These are phyloP conservation scores for Stylophora pistillata DNA, from an alignment of 64 coral and sea anemone genomes.

Conservation along the genomic window DNA sequence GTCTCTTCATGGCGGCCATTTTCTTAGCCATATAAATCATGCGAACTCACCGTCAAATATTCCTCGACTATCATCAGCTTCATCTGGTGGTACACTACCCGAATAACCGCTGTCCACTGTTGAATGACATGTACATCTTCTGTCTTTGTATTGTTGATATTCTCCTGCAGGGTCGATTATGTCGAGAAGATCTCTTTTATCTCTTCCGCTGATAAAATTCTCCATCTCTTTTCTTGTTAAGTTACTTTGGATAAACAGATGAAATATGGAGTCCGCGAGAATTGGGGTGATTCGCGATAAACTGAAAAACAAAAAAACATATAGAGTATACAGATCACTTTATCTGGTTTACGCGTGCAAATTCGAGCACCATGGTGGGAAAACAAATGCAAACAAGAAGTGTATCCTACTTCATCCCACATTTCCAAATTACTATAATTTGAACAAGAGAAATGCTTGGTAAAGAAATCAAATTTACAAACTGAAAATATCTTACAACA, in stretches of 20 bases:
- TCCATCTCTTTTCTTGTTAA: conserved; percentile 71
- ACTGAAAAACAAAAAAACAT: conserved; percentile 24
- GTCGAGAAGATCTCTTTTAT: conserved; percentile 52
- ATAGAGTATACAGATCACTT: not conserved
- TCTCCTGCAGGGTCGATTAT: conserved; percentile 40
- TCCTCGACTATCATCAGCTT: not conserved
- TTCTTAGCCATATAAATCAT: no score
- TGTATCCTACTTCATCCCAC: no score
- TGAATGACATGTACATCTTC: conserved; percentile 26
- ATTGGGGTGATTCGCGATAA: conserved; percentile 42
- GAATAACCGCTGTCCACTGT: conserved; percentile 59
- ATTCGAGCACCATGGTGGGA: not conserved
- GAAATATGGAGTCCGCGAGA: conserved; percentile 65
- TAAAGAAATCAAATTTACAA: no score
- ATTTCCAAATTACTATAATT: no score
- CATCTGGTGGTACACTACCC: conserved; percentile 12
- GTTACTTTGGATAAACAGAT: conserved; percentile 86
- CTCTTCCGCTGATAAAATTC: conserved; percentile 51
- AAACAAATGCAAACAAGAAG: not conserved
- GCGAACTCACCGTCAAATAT: not conserved
- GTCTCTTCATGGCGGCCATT: no score
- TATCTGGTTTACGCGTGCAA: not conserved
- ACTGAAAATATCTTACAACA: no score
- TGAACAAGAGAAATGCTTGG: no score
- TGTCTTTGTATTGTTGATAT: not conserved